Evolutionary conservation across 2,888 invertebrate genomes (phyloP).

Genomic region (Acrobasis suavella): DNA sequence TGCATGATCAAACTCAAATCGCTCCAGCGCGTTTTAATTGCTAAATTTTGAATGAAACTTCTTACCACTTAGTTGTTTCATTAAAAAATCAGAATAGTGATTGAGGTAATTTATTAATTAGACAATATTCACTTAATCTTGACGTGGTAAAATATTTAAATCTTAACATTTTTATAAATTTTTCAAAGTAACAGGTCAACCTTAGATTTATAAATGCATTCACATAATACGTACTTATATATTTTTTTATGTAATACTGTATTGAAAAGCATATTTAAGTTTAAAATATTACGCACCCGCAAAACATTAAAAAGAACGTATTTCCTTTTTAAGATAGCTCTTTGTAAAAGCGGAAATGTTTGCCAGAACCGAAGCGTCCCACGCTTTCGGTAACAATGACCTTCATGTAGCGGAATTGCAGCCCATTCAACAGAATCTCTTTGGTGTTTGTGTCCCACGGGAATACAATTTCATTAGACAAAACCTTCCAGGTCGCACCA

Average conservation of each 20-base stretch:
- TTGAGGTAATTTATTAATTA: no score
- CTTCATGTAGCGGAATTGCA: slow-evolving; percentile 52
- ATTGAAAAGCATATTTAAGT: background rate
- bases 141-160: no score
- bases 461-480: slow-evolving; percentile 48
- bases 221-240: background rate
- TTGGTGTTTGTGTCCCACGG: slow-evolving; percentile 47
- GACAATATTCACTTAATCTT: no score
- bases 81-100: no score
- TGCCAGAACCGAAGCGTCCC: slow-evolving; percentile 64
- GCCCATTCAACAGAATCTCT: slow-evolving; percentile 45
- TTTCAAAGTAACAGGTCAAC: no score
- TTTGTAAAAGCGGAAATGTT: slow-evolving; percentile 51
- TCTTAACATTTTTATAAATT: background rate
- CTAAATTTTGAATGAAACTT: no score
- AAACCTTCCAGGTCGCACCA: slow-evolving; percentile 49
- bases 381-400: slow-evolving; percentile 52
- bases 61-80: no score
- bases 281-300: background rate
- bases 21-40: no score
- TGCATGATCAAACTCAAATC: no score
- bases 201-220: no score
- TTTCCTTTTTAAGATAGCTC: slow-evolving; percentile 24
- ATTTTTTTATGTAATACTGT: background rate
- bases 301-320: background rate